Conservation (phyloP, 2,797 vertebrate species). For the Bufotes viridis region DNA sequence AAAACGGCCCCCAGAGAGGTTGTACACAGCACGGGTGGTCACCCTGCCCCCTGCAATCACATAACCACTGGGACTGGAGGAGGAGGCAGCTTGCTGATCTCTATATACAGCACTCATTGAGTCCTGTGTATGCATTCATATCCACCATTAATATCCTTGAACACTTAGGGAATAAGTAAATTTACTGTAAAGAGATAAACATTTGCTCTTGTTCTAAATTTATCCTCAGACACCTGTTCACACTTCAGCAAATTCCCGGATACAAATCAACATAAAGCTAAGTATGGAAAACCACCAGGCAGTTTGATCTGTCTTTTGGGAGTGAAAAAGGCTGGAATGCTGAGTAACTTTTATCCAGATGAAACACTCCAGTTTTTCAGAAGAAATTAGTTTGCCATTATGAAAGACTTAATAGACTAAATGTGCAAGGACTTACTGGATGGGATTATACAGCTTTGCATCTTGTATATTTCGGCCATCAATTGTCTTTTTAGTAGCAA, state of each 20-base stretch:
- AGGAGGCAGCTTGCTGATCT: no score
- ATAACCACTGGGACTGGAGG: no score
- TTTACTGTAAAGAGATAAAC: background rate
- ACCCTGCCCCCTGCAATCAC: no score
- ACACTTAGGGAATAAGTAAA: background rate
- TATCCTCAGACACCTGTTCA: constrained; percentile 19
- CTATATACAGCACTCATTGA: no score
- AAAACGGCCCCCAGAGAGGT: no score
- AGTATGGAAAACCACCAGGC: constrained; percentile 14
- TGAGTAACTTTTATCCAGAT: constrained; percentile 33
- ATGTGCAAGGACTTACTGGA: background rate
- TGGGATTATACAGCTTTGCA: background rate
- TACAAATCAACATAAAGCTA: constrained; percentile 29
- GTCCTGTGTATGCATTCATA: no score
- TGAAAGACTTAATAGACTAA: background rate
- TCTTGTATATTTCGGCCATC: background rate
- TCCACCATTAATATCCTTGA: background rate
- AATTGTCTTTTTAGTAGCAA: background rate
- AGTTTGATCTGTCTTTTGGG: constrained; percentile 25
- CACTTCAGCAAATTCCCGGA: constrained; percentile 5
- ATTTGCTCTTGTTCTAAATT: constrained; percentile 20
- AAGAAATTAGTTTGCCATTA: constrained; percentile 1
- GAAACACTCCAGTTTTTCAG: constrained; percentile 12
- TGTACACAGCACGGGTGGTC: no score
- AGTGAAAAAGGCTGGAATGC: constrained; percentile 12